Evolutionary conservation across 2,888 invertebrate species (phyloP).

Genomic region (Pinctada fucata): DNA sequence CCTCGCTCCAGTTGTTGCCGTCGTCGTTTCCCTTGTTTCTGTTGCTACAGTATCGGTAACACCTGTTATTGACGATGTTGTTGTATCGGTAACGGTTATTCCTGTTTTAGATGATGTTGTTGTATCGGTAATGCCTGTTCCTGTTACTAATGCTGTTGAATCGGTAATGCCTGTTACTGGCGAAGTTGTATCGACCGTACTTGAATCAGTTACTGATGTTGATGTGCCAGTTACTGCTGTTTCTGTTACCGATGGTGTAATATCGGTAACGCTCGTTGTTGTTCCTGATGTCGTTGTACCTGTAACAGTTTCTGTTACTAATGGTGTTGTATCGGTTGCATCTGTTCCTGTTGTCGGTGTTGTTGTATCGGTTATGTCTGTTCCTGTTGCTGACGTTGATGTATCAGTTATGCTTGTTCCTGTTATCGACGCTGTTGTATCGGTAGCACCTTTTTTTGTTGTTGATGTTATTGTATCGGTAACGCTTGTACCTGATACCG

Average conservation of each 20-base stretch:
- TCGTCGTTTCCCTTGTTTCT: not conserved
- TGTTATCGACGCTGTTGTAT: not conserved
- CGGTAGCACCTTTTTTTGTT: not conserved
- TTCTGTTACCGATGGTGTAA: not conserved
- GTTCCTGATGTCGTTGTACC: not conserved
- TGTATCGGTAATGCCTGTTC: not conserved
- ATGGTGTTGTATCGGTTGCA: not conserved
- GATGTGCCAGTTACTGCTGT: not conserved
- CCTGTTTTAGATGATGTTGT: not conserved
- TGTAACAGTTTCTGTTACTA: not conserved
- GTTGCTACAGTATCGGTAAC: not conserved
- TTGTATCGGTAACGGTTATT: not conserved
- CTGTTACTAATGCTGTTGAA: not conserved
- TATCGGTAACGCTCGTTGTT: not conserved
- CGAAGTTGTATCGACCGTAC: not conserved
- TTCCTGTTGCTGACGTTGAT: not conserved
- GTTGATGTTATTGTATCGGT: not conserved
- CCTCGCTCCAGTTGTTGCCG: not conserved
- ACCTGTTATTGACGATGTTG: not conserved
- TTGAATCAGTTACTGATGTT: not conserved
- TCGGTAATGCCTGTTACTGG: no score
- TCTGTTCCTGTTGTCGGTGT: not conserved
- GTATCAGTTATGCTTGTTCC: not conserved
- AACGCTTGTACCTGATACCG: not conserved
- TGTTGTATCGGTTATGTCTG: not conserved